Base-by-base conservation (phyloP, 2,113 vertebrate species). In the Agelaius phoeniceus region DNA sequence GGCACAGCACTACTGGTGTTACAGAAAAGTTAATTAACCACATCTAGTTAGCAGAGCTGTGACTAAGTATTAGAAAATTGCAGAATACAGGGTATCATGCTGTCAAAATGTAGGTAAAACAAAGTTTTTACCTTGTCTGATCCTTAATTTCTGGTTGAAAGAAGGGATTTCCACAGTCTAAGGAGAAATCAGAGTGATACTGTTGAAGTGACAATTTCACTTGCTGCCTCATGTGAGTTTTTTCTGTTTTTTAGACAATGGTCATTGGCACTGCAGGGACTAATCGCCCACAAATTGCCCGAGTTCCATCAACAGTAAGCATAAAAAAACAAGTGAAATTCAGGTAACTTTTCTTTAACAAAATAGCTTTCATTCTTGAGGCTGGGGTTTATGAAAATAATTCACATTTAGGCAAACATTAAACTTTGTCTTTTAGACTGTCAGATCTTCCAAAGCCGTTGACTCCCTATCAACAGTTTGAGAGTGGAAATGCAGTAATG, bases 321-420 rank as follows among this genome's bases (percentile, higher is more conserved):
- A 92, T 93, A 54, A 94, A 97, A 85, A 96, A 79, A 43, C 89
- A 95, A 90, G 65, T 74, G 58, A 96, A 97, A n/a, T 95, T 98
- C 97, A 98, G 98, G 98, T 98, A 98, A 97, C 28, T 87, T 91
- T 95, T 96, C 54, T 92, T 68, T 74, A 93, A 66, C 74, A 87
- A 91, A 82, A 12, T 24, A 49, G 15, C 48, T 94, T 94, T 93
- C 10, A 31, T 90, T 92, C 35, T 48, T 72, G 35, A 83, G 57
- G 51, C 43, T 43, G 24, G 63, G 35, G 4, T 52, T 87, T 80
- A 41, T 95, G 16, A 35, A 93, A 85, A 57, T 87, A 82, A 84
- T 83, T 43, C 18, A 37, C 35, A 48, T 90, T 71, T 69, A 86
- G 21, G 94, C 72, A 91, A 94, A 93, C 21, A 55, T 44, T 66